Conservation (phyloP, 2,888 invertebrate species). For the Drosophila koepferae region DNA sequence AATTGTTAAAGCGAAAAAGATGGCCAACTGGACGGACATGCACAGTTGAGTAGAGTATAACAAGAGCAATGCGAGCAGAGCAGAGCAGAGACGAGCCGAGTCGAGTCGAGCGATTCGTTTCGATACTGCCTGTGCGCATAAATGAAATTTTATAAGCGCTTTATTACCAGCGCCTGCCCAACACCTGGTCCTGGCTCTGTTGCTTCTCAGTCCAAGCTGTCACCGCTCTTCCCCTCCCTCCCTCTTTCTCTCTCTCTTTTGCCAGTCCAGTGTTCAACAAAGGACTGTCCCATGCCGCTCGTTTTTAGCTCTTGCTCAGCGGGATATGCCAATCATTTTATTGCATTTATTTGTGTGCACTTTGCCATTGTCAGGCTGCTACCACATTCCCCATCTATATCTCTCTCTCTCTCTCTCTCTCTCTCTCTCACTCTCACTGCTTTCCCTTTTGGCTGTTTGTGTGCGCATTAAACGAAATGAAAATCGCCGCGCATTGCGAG, state of each 20-base stretch:
- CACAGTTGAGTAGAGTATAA: slow-evolving; percentile 15
- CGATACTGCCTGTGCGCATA: slow-evolving; percentile 59
- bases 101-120: slow-evolving; percentile 12
- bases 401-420: too few relatives aligned
- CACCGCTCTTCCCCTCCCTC: neutral
- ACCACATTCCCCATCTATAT: neutral
- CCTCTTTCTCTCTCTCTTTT: neutral
- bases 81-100: neutral
- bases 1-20: slow-evolving; percentile 63
- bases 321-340: slow-evolving; percentile 78
- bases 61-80: slow-evolving; percentile 1
- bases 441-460: slow-evolving; percentile 47
- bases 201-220: slow-evolving; percentile 5
- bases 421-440: neutral
- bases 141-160: slow-evolving; percentile 81
- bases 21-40: slow-evolving; percentile 24
- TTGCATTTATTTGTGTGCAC: slow-evolving; percentile 79
- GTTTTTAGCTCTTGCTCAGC: slow-evolving; percentile 41
- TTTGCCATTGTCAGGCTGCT: slow-evolving; percentile 68
- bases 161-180: slow-evolving; percentile 69
- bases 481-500: slow-evolving; percentile 64
- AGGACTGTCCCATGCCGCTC: slow-evolving; percentile 20
- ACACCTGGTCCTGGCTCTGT: slow-evolving; percentile 52
- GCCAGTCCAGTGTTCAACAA: neutral
- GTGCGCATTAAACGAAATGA: slow-evolving; percentile 76